Evolutionary conservation across 53 echinoderm and acorn worm species (phyloP).

Genomic region (Holothuria scabra): DNA sequence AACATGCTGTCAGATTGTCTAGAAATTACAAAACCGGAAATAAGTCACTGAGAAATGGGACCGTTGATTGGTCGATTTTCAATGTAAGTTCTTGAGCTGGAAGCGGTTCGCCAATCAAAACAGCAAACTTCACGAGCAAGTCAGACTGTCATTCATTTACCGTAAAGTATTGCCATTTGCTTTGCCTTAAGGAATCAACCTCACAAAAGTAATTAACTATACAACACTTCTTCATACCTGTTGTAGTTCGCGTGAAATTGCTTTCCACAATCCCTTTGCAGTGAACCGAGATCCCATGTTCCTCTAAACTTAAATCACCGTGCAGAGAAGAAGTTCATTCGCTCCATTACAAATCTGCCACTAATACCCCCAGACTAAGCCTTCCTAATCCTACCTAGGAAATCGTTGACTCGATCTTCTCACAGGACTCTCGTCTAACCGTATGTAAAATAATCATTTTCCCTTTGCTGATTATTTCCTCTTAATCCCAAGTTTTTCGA

Average conservation of each 20-base stretch:
- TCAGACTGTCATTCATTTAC: too few relatives aligned
- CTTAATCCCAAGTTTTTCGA: conserved; percentile 37
- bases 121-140: too few relatives aligned
- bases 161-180: too few relatives aligned
- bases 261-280: not conserved
- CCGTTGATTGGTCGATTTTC: too few relatives aligned
- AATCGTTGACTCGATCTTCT: conserved; percentile 21
- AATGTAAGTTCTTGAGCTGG: too few relatives aligned
- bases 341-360: conserved; percentile 4
- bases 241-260: not conserved
- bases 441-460: conserved; percentile 28
- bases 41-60: too few relatives aligned
- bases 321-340: conserved; percentile 13
- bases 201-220: too few relatives aligned
- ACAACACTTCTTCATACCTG: too few relatives aligned
- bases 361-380: conserved; percentile 34
- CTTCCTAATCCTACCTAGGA: conserved; percentile 1
- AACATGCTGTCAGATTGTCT: too few relatives aligned
- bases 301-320: conserved; percentile 15
- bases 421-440: not conserved
- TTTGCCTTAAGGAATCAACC: too few relatives aligned
- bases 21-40: too few relatives aligned
- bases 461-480: conserved; percentile 6
- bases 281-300: conserved; percentile 12
- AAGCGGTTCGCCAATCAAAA: too few relatives aligned